These are phyloP conservation scores for Cyclina sinensis DNA, from an alignment of 1,140 invertebrate species.

Conservation along the genomic window DNA sequence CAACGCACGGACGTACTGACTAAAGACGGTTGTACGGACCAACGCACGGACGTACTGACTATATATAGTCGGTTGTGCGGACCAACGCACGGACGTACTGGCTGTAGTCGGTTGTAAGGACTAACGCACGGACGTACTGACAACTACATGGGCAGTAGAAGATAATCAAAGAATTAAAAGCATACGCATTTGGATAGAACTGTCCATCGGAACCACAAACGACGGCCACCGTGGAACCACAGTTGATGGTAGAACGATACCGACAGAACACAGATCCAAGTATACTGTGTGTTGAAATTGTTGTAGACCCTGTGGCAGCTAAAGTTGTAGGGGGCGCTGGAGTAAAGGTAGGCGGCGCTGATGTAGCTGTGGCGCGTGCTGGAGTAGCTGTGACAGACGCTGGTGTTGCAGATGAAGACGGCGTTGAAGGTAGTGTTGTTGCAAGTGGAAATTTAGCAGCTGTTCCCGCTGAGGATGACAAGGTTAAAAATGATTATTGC, in stretches of 20 bases:
- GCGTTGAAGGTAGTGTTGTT: not conserved
- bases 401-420: not conserved
- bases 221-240: not conserved
- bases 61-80: too few species aligned
- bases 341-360: not conserved
- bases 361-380: not conserved
- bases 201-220: not conserved
- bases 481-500: too few species aligned
- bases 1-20: too few species aligned
- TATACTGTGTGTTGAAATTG: not conserved
- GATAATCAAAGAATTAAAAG: too few species aligned
- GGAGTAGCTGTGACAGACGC: not conserved
- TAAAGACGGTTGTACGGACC: too few species aligned
- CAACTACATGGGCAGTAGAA: too few species aligned
- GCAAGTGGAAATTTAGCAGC: not conserved
- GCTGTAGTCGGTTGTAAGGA: too few species aligned
- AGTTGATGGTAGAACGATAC: not conserved
- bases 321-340: not conserved
- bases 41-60: too few species aligned
- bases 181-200: slow-evolving; percentile 1
- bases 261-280: not conserved
- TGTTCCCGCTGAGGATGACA: not conserved
- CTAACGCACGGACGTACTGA: too few species aligned
- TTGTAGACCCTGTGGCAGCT: not conserved
- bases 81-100: too few species aligned